Conservation (phyloP, 2,888 invertebrate species). For the Zootermopsis nevadensis region DNA sequence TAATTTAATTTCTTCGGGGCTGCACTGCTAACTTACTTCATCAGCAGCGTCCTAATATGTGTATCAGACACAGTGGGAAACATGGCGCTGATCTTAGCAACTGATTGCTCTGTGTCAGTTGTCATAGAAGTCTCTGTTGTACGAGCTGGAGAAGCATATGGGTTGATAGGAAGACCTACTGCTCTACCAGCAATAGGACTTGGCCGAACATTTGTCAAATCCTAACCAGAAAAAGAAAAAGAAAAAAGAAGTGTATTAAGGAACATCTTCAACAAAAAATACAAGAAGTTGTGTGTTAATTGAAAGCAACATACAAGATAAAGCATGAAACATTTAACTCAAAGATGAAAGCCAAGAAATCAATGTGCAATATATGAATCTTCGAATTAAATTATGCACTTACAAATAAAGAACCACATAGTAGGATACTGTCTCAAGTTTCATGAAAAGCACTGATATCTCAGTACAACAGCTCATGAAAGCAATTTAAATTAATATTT, state of each 20-base stretch:
- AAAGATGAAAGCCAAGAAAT: neutral
- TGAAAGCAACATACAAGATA: neutral
- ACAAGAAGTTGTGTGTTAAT: neutral
- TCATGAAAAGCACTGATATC: too few relatives aligned
- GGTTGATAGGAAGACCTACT: slow-evolving; percentile 58
- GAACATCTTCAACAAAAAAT: too few relatives aligned
- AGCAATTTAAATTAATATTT: too few relatives aligned
- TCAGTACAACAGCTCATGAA: too few relatives aligned
- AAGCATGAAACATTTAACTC: neutral
- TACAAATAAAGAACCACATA: too few relatives aligned
- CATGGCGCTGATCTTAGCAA: slow-evolving; percentile 85
- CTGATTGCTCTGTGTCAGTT: slow-evolving; percentile 77
- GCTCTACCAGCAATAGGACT: slow-evolving; percentile 67
- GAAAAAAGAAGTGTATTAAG: neutral
- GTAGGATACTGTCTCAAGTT: too few relatives aligned
- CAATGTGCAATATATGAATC: too few relatives aligned
- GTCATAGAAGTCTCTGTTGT: slow-evolving; percentile 73
- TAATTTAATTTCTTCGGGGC: neutral
- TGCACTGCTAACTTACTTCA: slow-evolving; percentile 77
- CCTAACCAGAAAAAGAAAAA: slow-evolving; percentile 62
- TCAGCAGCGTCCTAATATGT: slow-evolving; percentile 85
- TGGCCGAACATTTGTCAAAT: slow-evolving; percentile 63
- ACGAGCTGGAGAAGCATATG: slow-evolving; percentile 57
- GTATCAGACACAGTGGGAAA: slow-evolving; percentile 92
- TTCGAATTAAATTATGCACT: too few relatives aligned